Evolutionary conservation across 2,888 invertebrate genomes (phyloP), one percentile per base, ranked within the genome.

Genomic region (Chrysodeixis includens): DNA sequence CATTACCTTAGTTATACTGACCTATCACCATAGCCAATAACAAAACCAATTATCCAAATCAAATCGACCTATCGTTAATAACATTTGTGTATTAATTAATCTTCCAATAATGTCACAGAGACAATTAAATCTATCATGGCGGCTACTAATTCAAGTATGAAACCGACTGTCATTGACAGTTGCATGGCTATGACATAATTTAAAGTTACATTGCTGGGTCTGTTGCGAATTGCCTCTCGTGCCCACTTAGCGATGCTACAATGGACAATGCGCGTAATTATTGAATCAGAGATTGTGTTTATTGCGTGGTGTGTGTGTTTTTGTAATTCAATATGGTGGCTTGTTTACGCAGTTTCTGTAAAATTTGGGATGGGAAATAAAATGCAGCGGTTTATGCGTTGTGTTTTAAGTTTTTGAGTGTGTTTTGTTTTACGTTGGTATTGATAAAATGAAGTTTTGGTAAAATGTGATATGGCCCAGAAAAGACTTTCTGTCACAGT

Each of bases 191-290:
- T 81, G 84, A 62, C 70, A 81, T 83, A 83, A 83, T 81, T 83
- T 77, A 81, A 70, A 62, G 72, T 79, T 74, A 82, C 79, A 79
- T 71, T 57, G 69, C 64, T 18, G 63, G 30, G 53, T 76, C 84
- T 85, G 86, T 65, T 53, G 46, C 46, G 59, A 86, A 86, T 85
- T 40, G 85, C 84, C 86, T 73, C 86, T 86, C 74, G 66, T 70
- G 69, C 22, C 76, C 86, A 84, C 84, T 85, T 71, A 66, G 56
- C 61, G 35, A 68, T 52, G 68, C 44, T 54, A 66, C 78, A 78
- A 52, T 84, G 84, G 80, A 74, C 70, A 58, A 30, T 72, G 61
- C 30, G 32, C 56, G 60, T 69, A 78, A 83, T 82, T 76, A 83
- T 74, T 57, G 72, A 69, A 53, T 52, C 57, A 8, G 6, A 22